phyloP scores from a whole-genome alignment of 2,113 vertebrate genomes.

The Raja brachyura region DNA sequence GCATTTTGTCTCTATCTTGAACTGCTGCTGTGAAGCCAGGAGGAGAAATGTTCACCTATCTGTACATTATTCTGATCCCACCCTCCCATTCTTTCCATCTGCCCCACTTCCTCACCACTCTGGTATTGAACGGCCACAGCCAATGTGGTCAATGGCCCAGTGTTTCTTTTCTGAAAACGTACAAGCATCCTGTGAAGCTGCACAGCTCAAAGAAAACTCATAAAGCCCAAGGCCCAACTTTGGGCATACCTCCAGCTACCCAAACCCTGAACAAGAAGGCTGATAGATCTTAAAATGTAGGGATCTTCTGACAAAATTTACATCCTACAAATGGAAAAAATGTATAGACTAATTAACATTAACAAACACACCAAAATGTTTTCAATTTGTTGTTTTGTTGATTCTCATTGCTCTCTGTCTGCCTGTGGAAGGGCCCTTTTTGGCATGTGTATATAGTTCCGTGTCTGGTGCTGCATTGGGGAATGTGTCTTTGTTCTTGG shows the following conservation, averaged over 20 bases:
- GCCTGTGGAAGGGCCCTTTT: background rate
- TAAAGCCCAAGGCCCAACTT: background rate
- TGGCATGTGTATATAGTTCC: too few species aligned
- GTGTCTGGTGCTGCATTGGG: too few species aligned
- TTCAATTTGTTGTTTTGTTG: background rate
- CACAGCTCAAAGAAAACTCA: background rate
- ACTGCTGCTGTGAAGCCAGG: background rate
- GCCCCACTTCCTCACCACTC: background rate
- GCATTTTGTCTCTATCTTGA: background rate
- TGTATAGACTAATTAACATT: too few species aligned
- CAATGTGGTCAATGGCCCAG: background rate
- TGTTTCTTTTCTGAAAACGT: background rate
- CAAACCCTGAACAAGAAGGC: too few species aligned
- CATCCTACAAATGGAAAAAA: too few species aligned
- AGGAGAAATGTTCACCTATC: background rate
- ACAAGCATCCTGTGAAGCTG: background rate
- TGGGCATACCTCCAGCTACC: background rate
- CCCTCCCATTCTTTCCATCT: background rate
- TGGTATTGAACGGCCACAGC: background rate
- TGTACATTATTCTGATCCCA: background rate
- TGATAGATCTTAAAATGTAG: too few species aligned
- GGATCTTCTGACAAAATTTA: too few species aligned
- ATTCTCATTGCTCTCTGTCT: background rate
- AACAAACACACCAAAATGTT: background rate
- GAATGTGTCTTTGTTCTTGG: too few species aligned